Conservation (phyloP, 2,888 invertebrate species). For the Auanema freiburgensis region DNA sequence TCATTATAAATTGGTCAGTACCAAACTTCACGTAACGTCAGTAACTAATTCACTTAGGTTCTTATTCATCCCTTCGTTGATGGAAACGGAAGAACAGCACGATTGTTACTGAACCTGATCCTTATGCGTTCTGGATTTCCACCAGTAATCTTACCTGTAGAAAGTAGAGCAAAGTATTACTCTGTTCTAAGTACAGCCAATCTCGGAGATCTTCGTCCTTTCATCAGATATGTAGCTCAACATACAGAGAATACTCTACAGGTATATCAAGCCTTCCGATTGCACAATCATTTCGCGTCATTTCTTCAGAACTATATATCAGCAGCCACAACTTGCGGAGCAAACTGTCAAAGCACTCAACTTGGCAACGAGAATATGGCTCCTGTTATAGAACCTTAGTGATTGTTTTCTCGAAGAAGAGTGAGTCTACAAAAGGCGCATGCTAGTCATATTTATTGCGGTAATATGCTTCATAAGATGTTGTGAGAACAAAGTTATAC, state of each 20-base stretch:
- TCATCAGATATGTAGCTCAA: constrained; percentile 88
- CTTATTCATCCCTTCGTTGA: constrained; percentile 95
- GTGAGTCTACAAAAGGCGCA: too few relatives aligned
- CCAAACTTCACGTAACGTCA: not conserved
- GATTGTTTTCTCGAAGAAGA: too few relatives aligned
- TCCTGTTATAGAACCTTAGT: too few relatives aligned
- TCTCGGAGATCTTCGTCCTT: constrained; percentile 89
- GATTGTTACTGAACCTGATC: constrained; percentile 91
- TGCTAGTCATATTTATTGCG: too few relatives aligned
- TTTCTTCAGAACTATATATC: constrained; percentile 13
- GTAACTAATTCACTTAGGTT: constrained; percentile 65
- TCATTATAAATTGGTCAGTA: constrained; percentile 82
- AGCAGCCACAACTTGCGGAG: not conserved
- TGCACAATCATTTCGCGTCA: constrained; percentile 9
- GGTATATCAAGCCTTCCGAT: constrained; percentile 21
- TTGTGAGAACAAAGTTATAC: too few relatives aligned
- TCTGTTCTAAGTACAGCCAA: constrained; percentile 87
- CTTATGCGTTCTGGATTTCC: constrained; percentile 74
- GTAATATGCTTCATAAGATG: too few relatives aligned
- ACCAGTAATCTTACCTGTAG: constrained; percentile 68
- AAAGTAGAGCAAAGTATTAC: constrained; percentile 70
- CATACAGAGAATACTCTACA: constrained; percentile 51
- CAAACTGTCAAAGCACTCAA: not conserved
- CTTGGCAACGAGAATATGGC: too few relatives aligned
- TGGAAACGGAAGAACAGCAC: constrained; percentile 92